These are phyloP conservation scores for Propithecus deckenii DNA, from an alignment of 2,797 vertebrate species.

Conservation along the genomic window DNA sequence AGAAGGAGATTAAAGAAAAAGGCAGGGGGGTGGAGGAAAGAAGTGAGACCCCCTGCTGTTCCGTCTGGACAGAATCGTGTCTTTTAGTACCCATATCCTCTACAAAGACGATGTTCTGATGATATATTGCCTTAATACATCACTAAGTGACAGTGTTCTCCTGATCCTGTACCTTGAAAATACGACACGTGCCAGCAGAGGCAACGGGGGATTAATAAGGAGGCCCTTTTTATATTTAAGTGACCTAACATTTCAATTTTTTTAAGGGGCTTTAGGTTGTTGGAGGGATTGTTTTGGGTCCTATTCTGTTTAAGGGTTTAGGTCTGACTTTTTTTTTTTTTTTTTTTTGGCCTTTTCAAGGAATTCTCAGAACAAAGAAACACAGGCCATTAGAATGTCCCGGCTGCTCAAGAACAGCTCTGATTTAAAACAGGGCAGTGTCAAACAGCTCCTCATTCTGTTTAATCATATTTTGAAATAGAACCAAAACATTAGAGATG, in stretches of 20 bases:
- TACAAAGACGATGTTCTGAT: conserved; percentile 83
- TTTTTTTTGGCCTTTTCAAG: background rate
- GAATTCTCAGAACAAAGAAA: conserved; percentile 72
- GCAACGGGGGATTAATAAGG: conserved; percentile 75
- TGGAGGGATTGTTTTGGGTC: conserved; percentile 37
- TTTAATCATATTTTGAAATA: conserved; percentile 79
- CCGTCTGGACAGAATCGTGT: conserved; percentile 85
- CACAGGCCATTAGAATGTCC: conserved; percentile 63
- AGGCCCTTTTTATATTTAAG: conserved; percentile 4
- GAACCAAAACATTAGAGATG: conserved; percentile 77
- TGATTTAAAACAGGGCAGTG: conserved; percentile 76
- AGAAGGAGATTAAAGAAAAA: conserved; percentile 85
- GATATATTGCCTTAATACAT: conserved; percentile 85
- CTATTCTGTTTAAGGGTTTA: conserved; percentile 43
- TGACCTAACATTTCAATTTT: conserved; percentile 63
- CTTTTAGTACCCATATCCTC: conserved; percentile 83
- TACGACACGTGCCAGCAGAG: conserved; percentile 81
- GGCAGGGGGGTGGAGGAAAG: conserved; percentile 69
- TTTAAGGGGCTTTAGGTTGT: conserved; percentile 41
- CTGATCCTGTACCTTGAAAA: conserved; percentile 83
- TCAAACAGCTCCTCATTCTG: conserved; percentile 68
- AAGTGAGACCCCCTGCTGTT: conserved; percentile 82
- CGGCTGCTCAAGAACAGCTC: background rate
- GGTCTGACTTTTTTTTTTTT: conserved; percentile 22
- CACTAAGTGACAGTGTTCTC: conserved; percentile 83